phyloP scores from a whole-genome alignment of 2,113 vertebrate species.

The Syngnathus floridae region DNA sequence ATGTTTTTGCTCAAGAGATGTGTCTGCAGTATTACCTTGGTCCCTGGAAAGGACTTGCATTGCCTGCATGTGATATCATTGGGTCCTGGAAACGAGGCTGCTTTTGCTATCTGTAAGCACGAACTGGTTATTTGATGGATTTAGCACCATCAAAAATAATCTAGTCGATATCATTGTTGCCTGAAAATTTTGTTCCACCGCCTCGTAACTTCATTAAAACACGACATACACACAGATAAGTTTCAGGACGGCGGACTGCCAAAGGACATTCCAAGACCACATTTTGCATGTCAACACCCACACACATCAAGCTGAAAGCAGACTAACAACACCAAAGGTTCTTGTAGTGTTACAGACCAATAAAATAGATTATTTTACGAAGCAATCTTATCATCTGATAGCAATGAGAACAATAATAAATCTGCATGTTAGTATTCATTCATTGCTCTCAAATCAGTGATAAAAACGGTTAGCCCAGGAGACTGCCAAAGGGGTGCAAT shows the following conservation, averaged over 20 bases:
- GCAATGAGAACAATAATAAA: slow-evolving; percentile 59
- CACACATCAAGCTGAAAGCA: neutral
- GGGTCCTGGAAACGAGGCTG: too few species aligned
- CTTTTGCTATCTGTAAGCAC: too few species aligned
- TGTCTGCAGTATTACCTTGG: too few species aligned
- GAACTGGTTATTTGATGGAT: too few species aligned
- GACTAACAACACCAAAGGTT: neutral
- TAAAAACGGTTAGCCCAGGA: slow-evolving; percentile 18
- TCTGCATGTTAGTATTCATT: slow-evolving; percentile 69
- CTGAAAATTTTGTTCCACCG: neutral
- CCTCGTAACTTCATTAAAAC: neutral
- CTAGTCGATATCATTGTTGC: neutral
- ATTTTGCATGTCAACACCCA: neutral
- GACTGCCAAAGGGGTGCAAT: slow-evolving; percentile 24
- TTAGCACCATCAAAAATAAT: too few species aligned
- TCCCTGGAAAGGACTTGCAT: too few species aligned
- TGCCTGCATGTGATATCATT: too few species aligned
- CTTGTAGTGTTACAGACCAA: neutral
- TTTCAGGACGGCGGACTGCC: too few species aligned
- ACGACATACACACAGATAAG: neutral
- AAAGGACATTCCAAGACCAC: neutral
- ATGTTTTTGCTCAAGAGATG: too few species aligned
- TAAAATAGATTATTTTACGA: neutral
- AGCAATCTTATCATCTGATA: slow-evolving; percentile 49
- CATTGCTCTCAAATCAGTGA: slow-evolving; percentile 58